phyloP scores from a whole-genome alignment of 1,140 invertebrate genomes.

The Agrilus planipennis region DNA sequence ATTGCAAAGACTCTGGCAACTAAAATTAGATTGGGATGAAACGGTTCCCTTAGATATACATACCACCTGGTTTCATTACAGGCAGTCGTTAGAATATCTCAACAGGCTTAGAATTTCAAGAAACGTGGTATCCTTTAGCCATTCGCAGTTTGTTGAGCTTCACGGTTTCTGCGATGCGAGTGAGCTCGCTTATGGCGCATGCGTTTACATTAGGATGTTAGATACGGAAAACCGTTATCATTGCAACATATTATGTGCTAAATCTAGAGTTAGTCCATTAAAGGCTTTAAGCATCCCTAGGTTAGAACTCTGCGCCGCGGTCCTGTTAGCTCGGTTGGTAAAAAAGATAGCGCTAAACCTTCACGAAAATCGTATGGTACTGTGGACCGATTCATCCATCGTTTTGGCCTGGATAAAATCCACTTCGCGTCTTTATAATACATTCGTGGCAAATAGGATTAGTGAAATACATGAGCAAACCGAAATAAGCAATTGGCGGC shows the following conservation, averaged over 20 bases:
- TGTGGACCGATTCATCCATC: constrained; percentile 33
- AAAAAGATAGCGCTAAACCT: constrained; percentile 16
- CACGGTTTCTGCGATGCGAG: constrained; percentile 28
- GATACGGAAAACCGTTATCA: neutral
- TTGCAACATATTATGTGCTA: constrained; percentile 20
- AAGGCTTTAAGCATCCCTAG: constrained; percentile 33
- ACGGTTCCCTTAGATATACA: too few species aligned
- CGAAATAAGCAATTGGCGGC: constrained; percentile 14
- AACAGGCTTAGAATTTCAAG: too few species aligned
- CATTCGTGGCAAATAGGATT: constrained; percentile 31
- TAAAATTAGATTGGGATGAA: too few species aligned
- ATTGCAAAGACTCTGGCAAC: too few species aligned
- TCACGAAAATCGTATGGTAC: constrained; percentile 13
- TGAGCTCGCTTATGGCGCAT: constrained; percentile 21
- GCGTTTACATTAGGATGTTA: constrained; percentile 17
- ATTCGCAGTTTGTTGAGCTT: too few species aligned
- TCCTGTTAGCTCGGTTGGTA: constrained; percentile 28
- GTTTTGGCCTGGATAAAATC: constrained; percentile 31
- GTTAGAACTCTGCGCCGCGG: constrained; percentile 36
- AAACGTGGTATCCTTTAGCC: too few species aligned
- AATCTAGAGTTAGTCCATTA: constrained; percentile 32
- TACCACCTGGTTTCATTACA: too few species aligned
- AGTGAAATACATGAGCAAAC: constrained; percentile 23
- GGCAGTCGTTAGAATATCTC: too few species aligned
- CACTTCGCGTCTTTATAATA: constrained; percentile 22